Percentiles rank a stretch among this genome's conserved stretches.
Evolutionary conservation across 2,797 vertebrate species (phyloP).

Genomic region (Pangasius mekongensis): DNA sequence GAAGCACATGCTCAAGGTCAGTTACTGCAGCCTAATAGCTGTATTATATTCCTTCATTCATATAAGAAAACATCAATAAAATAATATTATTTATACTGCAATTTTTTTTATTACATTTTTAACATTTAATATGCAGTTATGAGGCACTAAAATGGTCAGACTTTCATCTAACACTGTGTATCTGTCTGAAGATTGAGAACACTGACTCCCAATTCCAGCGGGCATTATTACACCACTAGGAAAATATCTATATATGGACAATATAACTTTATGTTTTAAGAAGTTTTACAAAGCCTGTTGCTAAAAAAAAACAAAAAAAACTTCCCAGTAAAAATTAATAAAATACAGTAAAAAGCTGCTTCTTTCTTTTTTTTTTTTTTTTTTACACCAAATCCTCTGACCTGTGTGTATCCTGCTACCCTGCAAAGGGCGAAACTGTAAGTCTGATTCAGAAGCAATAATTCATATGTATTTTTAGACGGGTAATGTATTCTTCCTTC

Average conservation of each 20-base stretch:
- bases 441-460: slow-evolving; percentile 62
- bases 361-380: neutral
- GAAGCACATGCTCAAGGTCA: too few relatives aligned
- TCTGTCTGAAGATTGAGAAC: neutral
- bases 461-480: slow-evolving; percentile 74
- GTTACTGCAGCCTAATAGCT: too few relatives aligned
- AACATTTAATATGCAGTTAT: too few relatives aligned
- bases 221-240: neutral
- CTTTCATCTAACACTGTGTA: neutral
- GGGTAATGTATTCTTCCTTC: slow-evolving; percentile 57
- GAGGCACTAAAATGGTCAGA: too few relatives aligned
- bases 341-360: neutral
- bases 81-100: too few relatives aligned
- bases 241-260: neutral
- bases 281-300: neutral
- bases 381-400: slow-evolving; percentile 9
- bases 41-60: too few relatives aligned
- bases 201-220: neutral
- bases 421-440: slow-evolving; percentile 7
- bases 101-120: too few relatives aligned
- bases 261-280: neutral
- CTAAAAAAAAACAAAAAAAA: too few relatives aligned
- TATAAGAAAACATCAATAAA: too few relatives aligned
- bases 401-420: slow-evolving; percentile 8
- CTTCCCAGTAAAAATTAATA: neutral